These are phyloP conservation scores for Gobius niger DNA, from an alignment of 2,113 vertebrate genomes.

Conservation along the genomic window DNA sequence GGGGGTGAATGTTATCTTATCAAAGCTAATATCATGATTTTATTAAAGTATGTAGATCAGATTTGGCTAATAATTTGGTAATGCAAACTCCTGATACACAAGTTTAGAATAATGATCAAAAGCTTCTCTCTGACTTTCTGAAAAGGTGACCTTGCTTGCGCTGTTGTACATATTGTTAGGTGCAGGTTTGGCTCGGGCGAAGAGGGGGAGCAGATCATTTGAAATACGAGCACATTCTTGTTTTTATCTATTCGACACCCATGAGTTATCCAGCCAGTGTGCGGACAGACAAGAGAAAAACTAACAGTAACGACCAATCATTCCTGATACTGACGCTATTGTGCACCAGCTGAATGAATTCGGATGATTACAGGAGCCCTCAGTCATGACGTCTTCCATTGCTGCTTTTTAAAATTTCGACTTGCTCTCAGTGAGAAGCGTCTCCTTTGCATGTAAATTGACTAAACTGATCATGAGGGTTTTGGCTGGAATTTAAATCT, in stretches of 20 bases:
- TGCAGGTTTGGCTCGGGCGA: background rate
- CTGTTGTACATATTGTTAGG: background rate
- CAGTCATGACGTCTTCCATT: background rate
- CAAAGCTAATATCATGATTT: background rate
- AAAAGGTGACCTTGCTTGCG: background rate
- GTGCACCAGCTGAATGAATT: background rate
- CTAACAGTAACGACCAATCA: background rate
- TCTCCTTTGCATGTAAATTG: background rate
- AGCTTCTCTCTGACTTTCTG: background rate
- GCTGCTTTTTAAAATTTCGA: background rate
- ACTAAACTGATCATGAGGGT: background rate
- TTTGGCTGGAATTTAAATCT: background rate
- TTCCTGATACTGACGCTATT: background rate
- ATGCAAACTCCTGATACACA: background rate
- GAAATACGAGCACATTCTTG: background rate
- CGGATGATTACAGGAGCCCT: conserved; percentile 1
- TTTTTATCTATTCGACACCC: conserved; percentile 4
- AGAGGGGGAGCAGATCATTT: background rate
- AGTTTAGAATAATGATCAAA: background rate
- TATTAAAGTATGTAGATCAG: background rate
- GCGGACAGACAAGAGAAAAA: background rate
- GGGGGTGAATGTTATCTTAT: too few relatives aligned
- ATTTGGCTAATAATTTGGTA: too few relatives aligned
- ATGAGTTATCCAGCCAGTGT: background rate
- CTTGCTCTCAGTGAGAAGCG: background rate